Base-by-base conservation (phyloP, 2,888 invertebrate species). In the Cistogaster globosa region DNA sequence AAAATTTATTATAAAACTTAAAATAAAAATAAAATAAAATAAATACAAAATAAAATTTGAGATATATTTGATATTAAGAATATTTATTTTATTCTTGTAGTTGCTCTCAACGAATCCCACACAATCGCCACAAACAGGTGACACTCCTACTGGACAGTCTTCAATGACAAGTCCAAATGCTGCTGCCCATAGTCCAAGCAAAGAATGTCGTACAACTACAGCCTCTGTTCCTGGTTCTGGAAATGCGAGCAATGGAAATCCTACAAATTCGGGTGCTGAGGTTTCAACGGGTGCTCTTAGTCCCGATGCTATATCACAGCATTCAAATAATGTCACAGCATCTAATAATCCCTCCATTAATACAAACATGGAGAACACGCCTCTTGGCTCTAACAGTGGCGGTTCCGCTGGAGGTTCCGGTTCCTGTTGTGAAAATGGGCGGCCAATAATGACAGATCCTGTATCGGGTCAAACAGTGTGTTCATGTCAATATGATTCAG, bases 401-500 rank as follows among this genome's bases (percentile, higher is more conserved):
- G 88, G 84, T 53, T 88, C 83, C 79, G 88, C 81, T 14, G 82
- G 83, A 16, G 87, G 86, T 26, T 71, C 82, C 0, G 87, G 93
- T 88, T 94, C 95, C 74, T 98, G 98, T 93, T 98, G 98, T 93
- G 98, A 98, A 92, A 97, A 97, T 88, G 97, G 97, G 71, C 95
- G 97, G 86, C 97, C 97, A 87, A 96, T 98, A 93, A 96, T 97
- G 94, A 97, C 97, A 88, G 98, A 98, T 93, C 97, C 98, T 12
- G 96, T 97, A 84, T 97, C 97, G 87, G 98, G 98, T 48, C 97
- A 98, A 93, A 96, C 97, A 75, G 97, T 98, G 89, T 98, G 98
- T 93, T 97, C 97, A 89, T 98, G 98, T 93, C 98, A 98, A 93
- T 98, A 98, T 93, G 98, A 98, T 93, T 96, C 96, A 81, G 97